Percentiles rank a stretch among this genome's conserved stretches.
Evolutionary conservation across 2,113 vertebrate genomes (phyloP).

Genomic region (Otolemur garnettii): DNA sequence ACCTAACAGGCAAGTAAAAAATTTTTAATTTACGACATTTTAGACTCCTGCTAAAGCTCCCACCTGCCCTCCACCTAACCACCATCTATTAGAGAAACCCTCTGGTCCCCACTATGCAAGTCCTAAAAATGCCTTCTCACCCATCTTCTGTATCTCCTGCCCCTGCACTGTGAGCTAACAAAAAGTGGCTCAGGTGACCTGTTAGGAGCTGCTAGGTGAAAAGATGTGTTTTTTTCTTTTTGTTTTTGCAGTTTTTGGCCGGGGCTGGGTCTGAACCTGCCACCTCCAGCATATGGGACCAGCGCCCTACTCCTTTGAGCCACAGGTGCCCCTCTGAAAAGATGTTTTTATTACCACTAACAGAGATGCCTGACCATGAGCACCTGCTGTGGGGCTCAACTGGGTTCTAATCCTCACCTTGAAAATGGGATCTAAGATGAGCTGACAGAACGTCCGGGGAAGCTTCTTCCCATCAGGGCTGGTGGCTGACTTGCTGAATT

Average conservation of each 20-base stretch:
- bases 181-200: not conserved
- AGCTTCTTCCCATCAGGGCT: constrained; percentile 91
- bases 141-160: too few species aligned
- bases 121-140: too few species aligned
- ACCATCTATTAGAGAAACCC: too few species aligned
- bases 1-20: accelerated
- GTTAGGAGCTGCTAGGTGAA: constrained; percentile 91
- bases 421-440: constrained; percentile 97
- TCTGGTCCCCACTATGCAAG: not conserved
- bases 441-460: constrained; percentile 94
- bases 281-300: too few species aligned
- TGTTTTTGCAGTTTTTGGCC: too few species aligned
- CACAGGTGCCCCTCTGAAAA: too few species aligned
- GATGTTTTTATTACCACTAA: constrained; percentile 34
- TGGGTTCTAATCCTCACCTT: constrained; percentile 88
- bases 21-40: too few species aligned
- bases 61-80: not conserved
- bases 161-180: not conserved
- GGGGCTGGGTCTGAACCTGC: too few species aligned
- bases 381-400: too few species aligned
- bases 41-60: too few species aligned
- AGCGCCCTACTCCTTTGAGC: too few species aligned
- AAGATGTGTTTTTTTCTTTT: constrained; percentile 81
- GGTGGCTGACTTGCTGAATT: constrained; percentile 91
- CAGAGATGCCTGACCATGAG: not conserved